A percentile compares a stretch with the other conserved stretches of the same genome.
These are phyloP conservation scores for Centruroides vittatus DNA, from an alignment of 1,140 invertebrate genomes.

Conservation along the genomic window DNA sequence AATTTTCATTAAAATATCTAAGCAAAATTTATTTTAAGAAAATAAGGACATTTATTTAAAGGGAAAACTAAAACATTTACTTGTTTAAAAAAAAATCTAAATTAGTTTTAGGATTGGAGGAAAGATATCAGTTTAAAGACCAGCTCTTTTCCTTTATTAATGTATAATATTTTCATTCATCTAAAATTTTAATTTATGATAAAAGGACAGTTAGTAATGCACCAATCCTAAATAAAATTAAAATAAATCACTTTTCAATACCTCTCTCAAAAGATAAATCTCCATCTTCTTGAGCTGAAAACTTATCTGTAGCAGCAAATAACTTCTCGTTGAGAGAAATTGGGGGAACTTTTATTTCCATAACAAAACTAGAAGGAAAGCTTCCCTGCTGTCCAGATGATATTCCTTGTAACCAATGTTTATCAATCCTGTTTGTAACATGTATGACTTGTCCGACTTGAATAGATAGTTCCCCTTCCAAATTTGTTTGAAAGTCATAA, in stretches of 20 bases:
- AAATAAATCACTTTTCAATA: background rate
- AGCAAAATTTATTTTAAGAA: too few relatives aligned
- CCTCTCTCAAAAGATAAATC: slow-evolving; percentile 16
- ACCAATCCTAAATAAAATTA: background rate
- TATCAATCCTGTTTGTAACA: slow-evolving; percentile 14
- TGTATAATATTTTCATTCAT: too few relatives aligned
- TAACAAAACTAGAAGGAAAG: slow-evolving; percentile 14
- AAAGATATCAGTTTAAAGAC: too few relatives aligned
- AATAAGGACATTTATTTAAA: too few relatives aligned
- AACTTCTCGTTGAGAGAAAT: slow-evolving; percentile 1
- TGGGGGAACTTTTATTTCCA: slow-evolving; percentile 10
- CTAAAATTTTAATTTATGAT: too few relatives aligned
- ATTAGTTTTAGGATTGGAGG: too few relatives aligned
- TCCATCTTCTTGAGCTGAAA: slow-evolving; percentile 15
- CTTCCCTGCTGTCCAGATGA: slow-evolving; percentile 8
- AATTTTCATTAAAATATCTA: too few relatives aligned
- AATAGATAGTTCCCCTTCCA: slow-evolving; percentile 13
- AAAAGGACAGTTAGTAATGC: too few relatives aligned
- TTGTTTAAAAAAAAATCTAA: too few relatives aligned
- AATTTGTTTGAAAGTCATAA: slow-evolving; percentile 16
- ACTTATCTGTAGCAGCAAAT: slow-evolving; percentile 16
- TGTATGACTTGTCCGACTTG: slow-evolving; percentile 14
- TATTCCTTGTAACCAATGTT: slow-evolving; percentile 16
- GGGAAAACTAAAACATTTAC: too few relatives aligned
- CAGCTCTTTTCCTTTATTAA: too few relatives aligned